Percentiles rank a stretch among this genome's conserved stretches.
Evolutionary conservation across 2,888 invertebrate genomes (phyloP).

Genomic region (Carabus problematicus): DNA sequence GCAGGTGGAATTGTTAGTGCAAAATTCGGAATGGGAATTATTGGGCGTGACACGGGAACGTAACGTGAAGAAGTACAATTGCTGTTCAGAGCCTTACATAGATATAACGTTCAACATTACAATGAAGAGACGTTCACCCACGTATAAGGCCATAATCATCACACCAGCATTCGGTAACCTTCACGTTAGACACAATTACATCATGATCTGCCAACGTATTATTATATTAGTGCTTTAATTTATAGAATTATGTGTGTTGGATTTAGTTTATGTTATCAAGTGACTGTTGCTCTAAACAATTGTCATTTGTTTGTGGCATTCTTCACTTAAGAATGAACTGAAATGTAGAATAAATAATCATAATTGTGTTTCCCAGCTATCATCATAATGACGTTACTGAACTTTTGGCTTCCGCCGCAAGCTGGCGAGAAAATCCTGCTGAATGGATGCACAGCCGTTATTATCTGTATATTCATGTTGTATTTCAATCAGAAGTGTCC

Average conservation of each 20-base stretch:
- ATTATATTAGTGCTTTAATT: conserved; percentile 5
- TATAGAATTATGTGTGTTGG: background rate
- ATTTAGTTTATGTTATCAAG: background rate
- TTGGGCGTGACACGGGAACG: conserved; percentile 56
- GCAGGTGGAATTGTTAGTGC: conserved; percentile 13
- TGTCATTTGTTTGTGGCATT: background rate
- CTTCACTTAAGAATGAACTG: background rate
- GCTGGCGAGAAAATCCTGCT: conserved; percentile 71
- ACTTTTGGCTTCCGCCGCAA: conserved; percentile 72
- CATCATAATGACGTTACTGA: conserved; percentile 65
- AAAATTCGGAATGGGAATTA: conserved; percentile 61
- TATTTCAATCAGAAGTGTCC: conserved; percentile 69
- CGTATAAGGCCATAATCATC: conserved; percentile 68
- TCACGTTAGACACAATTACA: conserved; percentile 58
- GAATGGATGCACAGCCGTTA: conserved; percentile 66
- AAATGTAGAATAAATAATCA: background rate
- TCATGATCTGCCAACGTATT: background rate
- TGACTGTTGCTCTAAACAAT: background rate
- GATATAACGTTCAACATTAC: conserved; percentile 62
- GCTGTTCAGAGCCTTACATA: conserved; percentile 66
- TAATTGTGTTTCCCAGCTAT: conserved; percentile 60
- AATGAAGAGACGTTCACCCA: conserved; percentile 64
- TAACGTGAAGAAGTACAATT: conserved; percentile 59
- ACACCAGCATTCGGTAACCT: conserved; percentile 66
- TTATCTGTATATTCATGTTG: conserved; percentile 68